Evolutionary conservation across 2,797 vertebrate genomes (phyloP).

Genomic region (Antrozous pallidus): DNA sequence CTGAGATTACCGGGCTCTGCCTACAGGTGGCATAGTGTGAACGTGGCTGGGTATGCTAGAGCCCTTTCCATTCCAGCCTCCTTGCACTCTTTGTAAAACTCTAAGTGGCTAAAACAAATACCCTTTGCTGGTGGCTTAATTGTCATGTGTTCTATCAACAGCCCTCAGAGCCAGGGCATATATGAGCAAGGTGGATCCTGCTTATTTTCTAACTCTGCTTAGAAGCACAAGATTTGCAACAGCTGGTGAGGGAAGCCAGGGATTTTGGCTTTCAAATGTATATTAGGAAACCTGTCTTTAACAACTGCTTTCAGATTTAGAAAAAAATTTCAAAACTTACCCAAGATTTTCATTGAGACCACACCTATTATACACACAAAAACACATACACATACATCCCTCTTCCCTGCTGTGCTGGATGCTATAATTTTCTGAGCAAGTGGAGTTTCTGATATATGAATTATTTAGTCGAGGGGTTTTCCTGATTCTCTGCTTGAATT

Average conservation of each 20-base stretch:
- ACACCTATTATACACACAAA: background rate
- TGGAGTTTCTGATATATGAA: background rate
- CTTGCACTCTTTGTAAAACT: background rate
- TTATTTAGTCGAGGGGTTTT: background rate
- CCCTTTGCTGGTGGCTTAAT: background rate
- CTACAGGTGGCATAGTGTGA: conserved; percentile 38
- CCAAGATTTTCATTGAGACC: background rate
- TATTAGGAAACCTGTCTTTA: background rate
- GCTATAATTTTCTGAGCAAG: background rate
- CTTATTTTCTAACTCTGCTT: conserved; percentile 21
- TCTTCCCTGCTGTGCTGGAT: background rate
- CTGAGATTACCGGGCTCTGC: background rate
- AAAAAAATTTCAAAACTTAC: background rate
- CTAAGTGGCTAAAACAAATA: conserved; percentile 8
- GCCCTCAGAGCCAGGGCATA: background rate
- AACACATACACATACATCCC: background rate
- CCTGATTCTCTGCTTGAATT: background rate
- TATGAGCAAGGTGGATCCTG: background rate
- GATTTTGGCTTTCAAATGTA: background rate
- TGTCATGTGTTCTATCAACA: background rate
- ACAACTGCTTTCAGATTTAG: conserved; percentile 1
- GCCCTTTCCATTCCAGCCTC: background rate
- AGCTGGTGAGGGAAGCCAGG: background rate
- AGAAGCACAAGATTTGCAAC: background rate
- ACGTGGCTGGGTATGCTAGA: background rate